Evolutionary conservation across 2,888 invertebrate genomes (phyloP).

Genomic region (Embidobia sp.): DNA sequence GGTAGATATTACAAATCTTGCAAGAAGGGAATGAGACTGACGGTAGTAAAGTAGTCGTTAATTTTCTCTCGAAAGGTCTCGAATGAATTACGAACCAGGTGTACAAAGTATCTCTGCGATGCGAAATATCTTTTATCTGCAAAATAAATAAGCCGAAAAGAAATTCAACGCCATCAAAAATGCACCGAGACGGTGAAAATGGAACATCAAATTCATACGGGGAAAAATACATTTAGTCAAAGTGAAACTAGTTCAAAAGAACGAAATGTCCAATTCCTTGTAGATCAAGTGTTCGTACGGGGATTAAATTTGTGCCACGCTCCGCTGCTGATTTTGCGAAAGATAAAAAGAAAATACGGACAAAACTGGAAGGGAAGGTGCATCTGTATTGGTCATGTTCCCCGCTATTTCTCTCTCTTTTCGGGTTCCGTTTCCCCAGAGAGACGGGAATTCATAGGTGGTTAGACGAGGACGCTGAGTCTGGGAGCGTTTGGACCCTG

Average conservation of each 20-base stretch:
- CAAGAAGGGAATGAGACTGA: conserved; percentile 48
- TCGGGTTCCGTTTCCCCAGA: conserved; percentile 63
- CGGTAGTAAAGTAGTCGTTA: conserved; percentile 60
- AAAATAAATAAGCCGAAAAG: conserved; percentile 14
- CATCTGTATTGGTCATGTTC: conserved; percentile 52
- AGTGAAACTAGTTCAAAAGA: conserved; percentile 43
- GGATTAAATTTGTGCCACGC: conserved; percentile 71
- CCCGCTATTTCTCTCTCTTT: conserved; percentile 39
- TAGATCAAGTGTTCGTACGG: conserved; percentile 65
- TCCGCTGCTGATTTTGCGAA: conserved; percentile 76
- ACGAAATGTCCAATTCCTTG: conserved; percentile 39
- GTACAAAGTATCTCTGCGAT: conserved; percentile 22
- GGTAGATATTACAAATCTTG: conserved; percentile 63
- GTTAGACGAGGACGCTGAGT: conserved; percentile 46
- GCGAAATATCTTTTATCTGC: background rate
- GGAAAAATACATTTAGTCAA: conserved; percentile 19
- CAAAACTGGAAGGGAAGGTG: conserved; percentile 44
- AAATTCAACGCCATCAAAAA: too few relatives aligned
- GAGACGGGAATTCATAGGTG: conserved; percentile 61
- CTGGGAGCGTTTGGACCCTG: conserved; percentile 55
- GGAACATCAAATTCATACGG: background rate
- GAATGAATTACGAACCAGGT: conserved; percentile 61
- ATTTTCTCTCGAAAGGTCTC: conserved; percentile 50
- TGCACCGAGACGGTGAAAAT: background rate
- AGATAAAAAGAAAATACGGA: conserved; percentile 73